phyloP scores from a whole-genome alignment of 2,113 vertebrate genomes.

The Herpailurus yagouaroundi region DNA sequence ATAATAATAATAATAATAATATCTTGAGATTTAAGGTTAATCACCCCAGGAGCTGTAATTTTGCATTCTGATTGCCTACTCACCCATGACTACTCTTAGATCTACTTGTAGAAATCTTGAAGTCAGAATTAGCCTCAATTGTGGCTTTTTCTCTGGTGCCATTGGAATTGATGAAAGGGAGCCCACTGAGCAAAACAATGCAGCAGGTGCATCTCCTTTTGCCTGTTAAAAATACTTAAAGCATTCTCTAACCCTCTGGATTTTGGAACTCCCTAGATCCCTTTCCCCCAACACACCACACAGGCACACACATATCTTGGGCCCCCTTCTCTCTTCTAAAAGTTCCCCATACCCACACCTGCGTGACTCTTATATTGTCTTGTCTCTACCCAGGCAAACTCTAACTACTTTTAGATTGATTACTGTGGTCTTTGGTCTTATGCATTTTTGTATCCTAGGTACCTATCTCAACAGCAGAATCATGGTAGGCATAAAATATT shows the following conservation, averaged over 20 bases:
- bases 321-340: background rate
- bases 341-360: background rate
- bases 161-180: background rate
- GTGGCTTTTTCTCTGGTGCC: background rate
- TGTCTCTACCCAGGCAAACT: background rate
- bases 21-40: background rate
- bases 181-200: background rate
- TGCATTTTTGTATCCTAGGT: background rate
- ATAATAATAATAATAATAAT: too few relatives aligned
- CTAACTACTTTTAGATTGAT: background rate
- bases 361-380: background rate
- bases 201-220: background rate
- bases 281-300: background rate
- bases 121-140: background rate
- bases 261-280: background rate
- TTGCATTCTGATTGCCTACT: background rate
- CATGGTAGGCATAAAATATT: background rate
- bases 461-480: background rate
- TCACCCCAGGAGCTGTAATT: background rate
- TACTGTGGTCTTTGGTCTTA: background rate
- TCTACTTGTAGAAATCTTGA: background rate
- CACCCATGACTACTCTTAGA: background rate
- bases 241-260: background rate
- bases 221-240: background rate
- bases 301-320: fast-evolving